Conservation (phyloP, 2,113 vertebrate genomes). For the Panthera tigris region DNA sequence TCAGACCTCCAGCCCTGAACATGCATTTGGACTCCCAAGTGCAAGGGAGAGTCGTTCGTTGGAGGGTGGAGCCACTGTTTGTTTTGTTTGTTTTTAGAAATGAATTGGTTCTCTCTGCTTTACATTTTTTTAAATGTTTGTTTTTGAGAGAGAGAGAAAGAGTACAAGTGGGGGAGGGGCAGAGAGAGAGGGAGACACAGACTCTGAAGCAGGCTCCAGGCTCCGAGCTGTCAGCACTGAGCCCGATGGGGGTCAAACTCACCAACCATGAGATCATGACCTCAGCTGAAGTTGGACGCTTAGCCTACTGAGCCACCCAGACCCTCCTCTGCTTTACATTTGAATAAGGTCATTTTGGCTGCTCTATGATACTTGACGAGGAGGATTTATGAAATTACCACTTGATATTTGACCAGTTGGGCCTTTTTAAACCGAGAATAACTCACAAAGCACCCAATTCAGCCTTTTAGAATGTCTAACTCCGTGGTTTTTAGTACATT, state of each 20-base stretch:
- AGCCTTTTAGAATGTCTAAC: not conserved
- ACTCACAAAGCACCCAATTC: not conserved
- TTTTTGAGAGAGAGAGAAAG: too few relatives aligned
- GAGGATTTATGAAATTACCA: not conserved
- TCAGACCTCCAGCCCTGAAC: not conserved
- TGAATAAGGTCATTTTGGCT: not conserved
- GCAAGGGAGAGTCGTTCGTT: rapidly evolving
- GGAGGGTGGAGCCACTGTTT: not conserved
- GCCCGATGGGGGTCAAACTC: too few relatives aligned
- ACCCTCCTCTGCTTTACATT: not conserved
- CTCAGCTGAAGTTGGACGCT: too few relatives aligned
- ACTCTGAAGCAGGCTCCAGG: too few relatives aligned
- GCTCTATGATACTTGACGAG: not conserved
- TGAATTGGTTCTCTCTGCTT: not conserved
- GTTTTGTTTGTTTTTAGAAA: not conserved
- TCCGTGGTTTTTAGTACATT: not conserved
- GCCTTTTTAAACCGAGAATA: not conserved
- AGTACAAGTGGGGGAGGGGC: too few relatives aligned
- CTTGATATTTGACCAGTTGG: not conserved
- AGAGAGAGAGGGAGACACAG: too few relatives aligned
- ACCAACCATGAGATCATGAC: too few relatives aligned
- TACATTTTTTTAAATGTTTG: not conserved
- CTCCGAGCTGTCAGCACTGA: too few relatives aligned
- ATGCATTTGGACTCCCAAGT: not conserved
- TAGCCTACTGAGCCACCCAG: too few relatives aligned